phyloP scores from a whole-genome alignment of 2,797 vertebrate genomes.

The Aselliscus stoliczkanus region DNA sequence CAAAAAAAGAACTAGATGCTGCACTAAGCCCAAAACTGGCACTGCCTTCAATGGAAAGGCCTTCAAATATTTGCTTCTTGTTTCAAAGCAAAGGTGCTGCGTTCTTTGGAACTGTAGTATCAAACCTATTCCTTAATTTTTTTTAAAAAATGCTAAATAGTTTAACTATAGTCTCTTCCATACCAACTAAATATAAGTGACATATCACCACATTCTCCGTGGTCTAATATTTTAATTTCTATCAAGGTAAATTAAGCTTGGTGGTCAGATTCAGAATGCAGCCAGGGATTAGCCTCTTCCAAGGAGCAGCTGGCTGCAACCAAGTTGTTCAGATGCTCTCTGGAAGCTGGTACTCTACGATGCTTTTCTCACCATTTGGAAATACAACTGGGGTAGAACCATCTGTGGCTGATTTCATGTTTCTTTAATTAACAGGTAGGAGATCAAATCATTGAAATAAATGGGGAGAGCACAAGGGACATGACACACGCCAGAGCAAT shows the following conservation, averaged over 20 bases:
- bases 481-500: constrained; percentile 98
- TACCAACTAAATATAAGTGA: not conserved
- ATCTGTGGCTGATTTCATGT: constrained; percentile 73
- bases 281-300: constrained; percentile 27
- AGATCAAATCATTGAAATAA: constrained; percentile 99
- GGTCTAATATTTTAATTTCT: not conserved
- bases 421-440: constrained; percentile 89
- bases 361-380: constrained; percentile 40
- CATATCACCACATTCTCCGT: not conserved
- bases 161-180: not conserved
- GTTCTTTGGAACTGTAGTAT: constrained; percentile 6
- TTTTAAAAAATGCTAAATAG: not conserved
- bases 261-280: constrained; percentile 42
- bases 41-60: not conserved
- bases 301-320: not conserved
- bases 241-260: constrained; percentile 30
- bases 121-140: not conserved
- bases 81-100: not conserved
- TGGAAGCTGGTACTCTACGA: constrained; percentile 56
- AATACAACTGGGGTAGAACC: constrained; percentile 63
- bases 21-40: not conserved
- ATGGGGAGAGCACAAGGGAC: constrained; percentile 96
- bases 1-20: constrained; percentile 8
- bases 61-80: constrained; percentile 29
- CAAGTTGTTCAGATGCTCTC: not conserved